Percentiles rank a stretch among this genome's conserved stretches.
These are phyloP conservation scores for Pluvianellus socialis DNA, from an alignment of 2,113 vertebrate genomes.

Conservation along the genomic window DNA sequence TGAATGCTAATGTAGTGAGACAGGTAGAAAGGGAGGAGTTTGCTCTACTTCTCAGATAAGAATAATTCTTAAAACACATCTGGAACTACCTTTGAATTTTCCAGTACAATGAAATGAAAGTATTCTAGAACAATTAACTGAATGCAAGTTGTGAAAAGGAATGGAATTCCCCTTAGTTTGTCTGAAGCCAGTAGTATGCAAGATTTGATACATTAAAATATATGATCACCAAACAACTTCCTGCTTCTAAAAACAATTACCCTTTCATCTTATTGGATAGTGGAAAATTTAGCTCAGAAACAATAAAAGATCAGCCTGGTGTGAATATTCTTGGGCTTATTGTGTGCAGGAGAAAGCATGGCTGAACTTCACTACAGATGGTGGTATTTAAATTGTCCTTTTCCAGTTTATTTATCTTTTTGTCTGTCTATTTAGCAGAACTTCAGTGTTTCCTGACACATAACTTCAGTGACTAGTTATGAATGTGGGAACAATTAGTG, in stretches of 20 bases:
- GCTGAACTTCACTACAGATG: background rate
- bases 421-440: background rate
- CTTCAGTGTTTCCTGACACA: background rate
- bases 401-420: background rate
- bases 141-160: background rate
- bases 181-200: background rate
- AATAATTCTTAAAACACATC: background rate
- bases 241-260: background rate
- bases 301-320: background rate
- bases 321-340: background rate
- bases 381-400: background rate
- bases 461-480: background rate
- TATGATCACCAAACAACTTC: background rate
- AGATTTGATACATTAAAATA: background rate
- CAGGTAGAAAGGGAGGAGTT: background rate
- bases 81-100: background rate
- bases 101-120: background rate
- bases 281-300: background rate
- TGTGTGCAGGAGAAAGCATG: background rate
- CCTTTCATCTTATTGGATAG: background rate
- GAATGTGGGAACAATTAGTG: background rate
- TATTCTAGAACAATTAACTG: background rate
- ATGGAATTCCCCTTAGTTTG: background rate
- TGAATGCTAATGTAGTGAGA: background rate
- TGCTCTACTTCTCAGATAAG: background rate